Percentiles rank a stretch among this genome's conserved stretches.
Conservation (phyloP, 1,140 invertebrate species). For the Mylabris phalerata region DNA sequence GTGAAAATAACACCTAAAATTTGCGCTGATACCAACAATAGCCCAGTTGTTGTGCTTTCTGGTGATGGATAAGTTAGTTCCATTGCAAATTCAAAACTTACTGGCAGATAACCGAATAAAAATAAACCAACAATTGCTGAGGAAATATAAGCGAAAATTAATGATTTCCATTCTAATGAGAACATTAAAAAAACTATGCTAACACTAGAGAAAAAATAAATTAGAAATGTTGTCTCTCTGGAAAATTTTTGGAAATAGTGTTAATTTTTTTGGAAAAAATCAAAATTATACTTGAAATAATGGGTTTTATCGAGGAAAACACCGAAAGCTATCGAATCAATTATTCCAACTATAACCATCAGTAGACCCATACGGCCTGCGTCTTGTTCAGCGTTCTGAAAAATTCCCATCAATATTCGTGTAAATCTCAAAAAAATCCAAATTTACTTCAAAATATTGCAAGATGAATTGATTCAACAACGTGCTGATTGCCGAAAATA, state of each 20-base stretch:
- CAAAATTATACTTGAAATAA: conserved; percentile 38
- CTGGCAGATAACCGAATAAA: conserved; percentile 3
- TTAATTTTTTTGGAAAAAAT: neutral
- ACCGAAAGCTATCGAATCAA: conserved; percentile 61
- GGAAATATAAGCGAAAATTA: too few species aligned
- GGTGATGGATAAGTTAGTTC: conserved; percentile 20
- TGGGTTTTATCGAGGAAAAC: conserved; percentile 53
- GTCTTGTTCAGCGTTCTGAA: conserved; percentile 42
- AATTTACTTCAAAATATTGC: conserved; percentile 24
- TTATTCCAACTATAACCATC: conserved; percentile 61
- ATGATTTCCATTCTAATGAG: too few species aligned
- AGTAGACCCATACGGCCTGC: conserved; percentile 63
- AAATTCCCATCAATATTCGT: neutral
- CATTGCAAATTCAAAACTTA: conserved; percentile 16
- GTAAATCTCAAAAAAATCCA: neutral
- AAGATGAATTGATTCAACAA: conserved; percentile 29
- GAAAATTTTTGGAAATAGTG: neutral
- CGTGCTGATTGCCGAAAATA: conserved; percentile 27
- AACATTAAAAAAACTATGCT: too few species aligned
- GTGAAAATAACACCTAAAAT: conserved; percentile 14
- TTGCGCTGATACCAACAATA: conserved; percentile 12
- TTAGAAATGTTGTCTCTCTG: neutral
- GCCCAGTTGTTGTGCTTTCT: conserved; percentile 15
- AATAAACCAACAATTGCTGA: conserved; percentile 9
- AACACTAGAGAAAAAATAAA: too few species aligned